Conservation (phyloP, 2,888 invertebrate species). For the Gortyna flavago region DNA sequence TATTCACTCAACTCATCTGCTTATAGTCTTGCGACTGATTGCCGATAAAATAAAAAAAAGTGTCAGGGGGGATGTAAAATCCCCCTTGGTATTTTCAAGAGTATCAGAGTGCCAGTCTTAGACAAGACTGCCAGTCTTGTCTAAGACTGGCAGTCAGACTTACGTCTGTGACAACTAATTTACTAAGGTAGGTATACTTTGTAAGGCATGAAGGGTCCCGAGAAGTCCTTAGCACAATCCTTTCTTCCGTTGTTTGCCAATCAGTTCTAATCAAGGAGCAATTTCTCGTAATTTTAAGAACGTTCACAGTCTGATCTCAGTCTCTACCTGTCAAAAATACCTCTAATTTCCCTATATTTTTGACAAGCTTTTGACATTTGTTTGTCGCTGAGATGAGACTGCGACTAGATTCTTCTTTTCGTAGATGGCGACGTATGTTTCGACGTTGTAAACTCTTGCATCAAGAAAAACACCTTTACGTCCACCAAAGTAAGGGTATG, state of each 20-base stretch:
- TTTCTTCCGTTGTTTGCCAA: background rate
- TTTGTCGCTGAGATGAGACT: no score
- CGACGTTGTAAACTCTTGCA: slow-evolving; percentile 70
- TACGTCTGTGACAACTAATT: background rate
- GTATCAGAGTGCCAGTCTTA: no score
- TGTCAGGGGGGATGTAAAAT: background rate
- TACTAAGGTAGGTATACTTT: no score
- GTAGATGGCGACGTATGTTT: slow-evolving; percentile 64
- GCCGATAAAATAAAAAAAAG: no score
- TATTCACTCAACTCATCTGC: no score
- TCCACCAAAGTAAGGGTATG: slow-evolving; percentile 68
- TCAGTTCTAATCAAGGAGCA: background rate
- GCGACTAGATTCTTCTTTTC: slow-evolving; percentile 4
- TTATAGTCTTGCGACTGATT: no score
- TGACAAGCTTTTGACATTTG: no score
- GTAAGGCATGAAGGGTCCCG: background rate
- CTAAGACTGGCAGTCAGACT: background rate
- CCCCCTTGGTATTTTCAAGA: background rate
- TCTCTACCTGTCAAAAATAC: no score
- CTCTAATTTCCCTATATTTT: background rate
- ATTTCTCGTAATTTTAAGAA: background rate
- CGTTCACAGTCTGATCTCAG: no score
- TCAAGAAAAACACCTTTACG: slow-evolving; percentile 39
- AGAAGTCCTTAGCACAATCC: background rate
- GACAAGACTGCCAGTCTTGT: no score